Base-by-base conservation (phyloP, 2,888 invertebrate genomes). In the Eupithecia exiguata region DNA sequence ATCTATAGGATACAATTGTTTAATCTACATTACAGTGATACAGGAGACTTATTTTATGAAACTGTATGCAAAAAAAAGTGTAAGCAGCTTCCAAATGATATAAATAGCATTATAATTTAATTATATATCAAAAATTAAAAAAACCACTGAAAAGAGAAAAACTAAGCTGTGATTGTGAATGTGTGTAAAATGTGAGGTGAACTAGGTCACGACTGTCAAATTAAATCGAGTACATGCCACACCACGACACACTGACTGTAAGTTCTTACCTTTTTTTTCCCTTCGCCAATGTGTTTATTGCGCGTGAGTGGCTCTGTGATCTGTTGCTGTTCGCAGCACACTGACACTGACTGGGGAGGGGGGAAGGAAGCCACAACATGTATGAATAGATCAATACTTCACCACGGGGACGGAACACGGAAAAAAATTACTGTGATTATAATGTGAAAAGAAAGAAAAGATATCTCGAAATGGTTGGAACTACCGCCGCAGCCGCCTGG, bases 261-360 rank as follows among this genome's bases (percentile, higher is more conserved):
- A 1, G 12, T 5, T 25, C 38, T 10, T 38, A 71, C 3, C 46
- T 5, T 53, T 21, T 72, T 75, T 75, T 68, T 53, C 9, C 18
- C 38, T 35, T 61, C 7, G 69, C 67, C 70, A 80, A 77, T 71
- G 74, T 75, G 69, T 74, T 78, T 80, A 78, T 40, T 68, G 38
- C 77, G 73, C 49, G 21, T 70, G 72, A 74, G 35, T 72, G 74
- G 21, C 4, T 30, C 0, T n/a, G n/a, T 71, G 78, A 80, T 71
- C 71, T 78, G 80, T 78, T 79, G 75, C 78, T 68, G 46, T 70
- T 18, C 5, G 38, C 35, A 73, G 71, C 58, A 14, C 12, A 21
- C 38, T 10, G 63, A 14, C n/a, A 21, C 21, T 3, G 63, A 36
- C 36, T 12, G 36, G 5, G 3, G 18, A n/a, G 18, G 1, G 62